Evolutionary conservation across 2,113 vertebrate genomes (phyloP).

Genomic region (Ciconia maguari): DNA sequence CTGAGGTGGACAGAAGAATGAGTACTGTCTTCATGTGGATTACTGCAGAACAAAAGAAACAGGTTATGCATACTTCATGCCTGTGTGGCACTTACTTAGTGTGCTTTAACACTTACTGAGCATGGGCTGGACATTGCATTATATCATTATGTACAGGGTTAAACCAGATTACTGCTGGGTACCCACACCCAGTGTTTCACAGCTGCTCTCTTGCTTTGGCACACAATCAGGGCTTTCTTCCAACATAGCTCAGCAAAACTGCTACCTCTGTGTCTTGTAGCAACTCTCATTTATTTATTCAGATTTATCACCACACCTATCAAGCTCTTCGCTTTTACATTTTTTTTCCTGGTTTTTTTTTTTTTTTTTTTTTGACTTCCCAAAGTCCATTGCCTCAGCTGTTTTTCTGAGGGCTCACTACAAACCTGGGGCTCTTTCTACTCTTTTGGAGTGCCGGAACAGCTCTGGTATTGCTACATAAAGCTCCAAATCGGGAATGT

Average conservation of each 20-base stretch:
- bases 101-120: neutral
- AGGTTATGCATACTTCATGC: neutral
- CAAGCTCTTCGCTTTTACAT: conserved; percentile 21
- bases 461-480: neutral
- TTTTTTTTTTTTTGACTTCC: neutral
- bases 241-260: conserved; percentile 66
- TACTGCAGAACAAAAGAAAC: neutral
- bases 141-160: conserved; percentile 43
- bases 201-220: conserved; percentile 59
- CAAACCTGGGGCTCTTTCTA: neutral
- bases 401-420: neutral
- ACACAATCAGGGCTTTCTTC: conserved; percentile 54
- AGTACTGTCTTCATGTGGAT: neutral
- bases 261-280: conserved; percentile 56
- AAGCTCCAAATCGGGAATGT: neutral
- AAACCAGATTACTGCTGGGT: conserved; percentile 54
- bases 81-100: neutral
- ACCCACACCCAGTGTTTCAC: conserved; percentile 61
- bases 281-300: conserved; percentile 66
- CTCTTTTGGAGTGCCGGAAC: neutral
- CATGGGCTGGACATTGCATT: conserved; percentile 12
- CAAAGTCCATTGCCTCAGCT: neutral
- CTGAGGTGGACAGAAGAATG: neutral
- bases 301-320: conserved; percentile 67
- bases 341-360: neutral